Evolutionary conservation across 30 jellyfish, hydroid and myxozoan species (phyloP), one percentile per base, ranked within the genome.

Genomic region (Nemopilema nomurai): DNA sequence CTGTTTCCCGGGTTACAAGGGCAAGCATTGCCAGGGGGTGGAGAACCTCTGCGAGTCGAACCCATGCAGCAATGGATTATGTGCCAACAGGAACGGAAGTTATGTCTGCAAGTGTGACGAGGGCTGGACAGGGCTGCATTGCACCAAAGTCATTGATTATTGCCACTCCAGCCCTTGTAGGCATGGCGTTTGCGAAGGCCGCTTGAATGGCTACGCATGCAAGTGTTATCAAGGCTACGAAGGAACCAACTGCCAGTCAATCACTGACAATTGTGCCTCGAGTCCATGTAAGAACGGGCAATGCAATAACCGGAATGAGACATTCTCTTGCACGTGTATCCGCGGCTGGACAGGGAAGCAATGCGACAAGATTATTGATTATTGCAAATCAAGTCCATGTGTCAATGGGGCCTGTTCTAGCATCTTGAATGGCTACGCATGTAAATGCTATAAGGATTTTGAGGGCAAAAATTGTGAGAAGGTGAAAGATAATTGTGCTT

Each of bases 271-370:
- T 57, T 88, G 96, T 62, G 88, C 28, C 17, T 63, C 71, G 24
- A 88, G 74, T 49, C 90, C 87, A 23, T 88, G 96, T 51, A 67
- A 1, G 28, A 51, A 88, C 32, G 96, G 91, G 9, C 23, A 21
- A 1, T 88, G 96, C 76, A 66, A 18, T 8, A 63, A 65, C 32
- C n/a, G 13, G 20, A 67, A 24, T 18, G 49, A 62, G 0, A 65
- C 28, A 49, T 88, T 51, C 67, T 65, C 31, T 8, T 88, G 96
- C 73, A 20, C 62, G 0, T 88, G 96, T 29, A 33, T 30, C 22
- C 18, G 71, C 1, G 96, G 96, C 51, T 88, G 25, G 25, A 62
- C 89, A 4, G 96, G 96, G 32, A 80, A 81, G 29, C 69, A 49
- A 26, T 81, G 94, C 94, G 24, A 52, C 53, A 79, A 75, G 25